phyloP scores from a whole-genome alignment of 2,888 invertebrate genomes.

The Melangyna quadrimaculata region DNA sequence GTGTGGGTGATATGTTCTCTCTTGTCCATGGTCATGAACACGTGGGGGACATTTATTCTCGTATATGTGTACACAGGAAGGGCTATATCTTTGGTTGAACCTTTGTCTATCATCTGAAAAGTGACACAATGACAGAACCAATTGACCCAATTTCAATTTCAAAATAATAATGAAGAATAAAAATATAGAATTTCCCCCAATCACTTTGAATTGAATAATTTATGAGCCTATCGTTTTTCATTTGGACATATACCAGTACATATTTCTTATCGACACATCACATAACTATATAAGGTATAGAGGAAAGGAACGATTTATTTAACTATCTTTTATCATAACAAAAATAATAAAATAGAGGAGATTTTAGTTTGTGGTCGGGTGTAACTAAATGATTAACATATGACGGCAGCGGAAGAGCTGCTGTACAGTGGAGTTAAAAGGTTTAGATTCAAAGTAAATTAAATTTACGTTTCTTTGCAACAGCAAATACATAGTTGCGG shows the following conservation, averaged over 20 bases:
- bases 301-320: not conserved
- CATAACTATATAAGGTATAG: not conserved
- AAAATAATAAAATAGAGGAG: not conserved
- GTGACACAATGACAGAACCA: slow-evolving; percentile 25
- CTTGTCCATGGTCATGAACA: not conserved
- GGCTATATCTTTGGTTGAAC: not conserved
- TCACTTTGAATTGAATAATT: slow-evolving; percentile 21
- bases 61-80: not conserved
- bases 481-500: too few species aligned
- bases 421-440: too few species aligned
- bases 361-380: not conserved
- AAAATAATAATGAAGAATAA: not conserved
- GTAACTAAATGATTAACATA: not conserved
- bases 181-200: not conserved
- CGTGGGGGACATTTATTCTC: not conserved
- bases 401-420: too few species aligned
- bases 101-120: not conserved
- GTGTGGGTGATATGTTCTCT: not conserved
- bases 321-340: not conserved
- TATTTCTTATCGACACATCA: not conserved
- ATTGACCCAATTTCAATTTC: slow-evolving; percentile 20
- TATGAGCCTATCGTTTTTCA: not conserved
- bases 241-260: not conserved
- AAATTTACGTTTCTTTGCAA: too few species aligned
- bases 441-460: too few species aligned